Base-by-base conservation (phyloP, 2,113 vertebrate genomes). In the Coptodon rendalli region DNA sequence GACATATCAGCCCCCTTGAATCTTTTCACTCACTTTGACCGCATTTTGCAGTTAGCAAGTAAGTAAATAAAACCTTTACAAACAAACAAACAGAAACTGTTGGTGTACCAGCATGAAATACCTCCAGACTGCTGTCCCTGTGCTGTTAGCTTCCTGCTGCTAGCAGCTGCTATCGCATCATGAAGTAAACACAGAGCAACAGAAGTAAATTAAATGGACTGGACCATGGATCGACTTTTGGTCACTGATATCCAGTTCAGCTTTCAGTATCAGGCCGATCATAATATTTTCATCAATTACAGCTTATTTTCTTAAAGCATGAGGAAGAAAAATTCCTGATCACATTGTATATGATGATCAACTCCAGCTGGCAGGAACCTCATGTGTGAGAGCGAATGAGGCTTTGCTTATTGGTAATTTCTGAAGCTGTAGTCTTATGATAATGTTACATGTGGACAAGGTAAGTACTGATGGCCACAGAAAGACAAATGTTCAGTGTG, bases 171-270 rank as follows among this genome's bases (percentile, higher is more conserved):
- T 59, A 7, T 59, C 3, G 2, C 54, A 27, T 14, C 4, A 27
- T 27, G 54, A 59, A 59, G 56, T 59, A 59, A 59, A 59, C 56
- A 59, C 56, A 59, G 13, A 59, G 27, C 56, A 59, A 31, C 13
- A 17, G 56, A 59, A 59, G 0, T 59, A 29, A 31, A 59, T 16
- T 0, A 16, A 59, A 29, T 0, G 56, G 27, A 14, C 13, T 29
- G 27, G 56, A 17, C 5, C 7, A 59, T 29, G 24, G 56, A 16
- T 59, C 1, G 1, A 29, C 54, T 57, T 29, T 27, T 27, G 24
- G 22, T 29, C 54, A 57, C 56, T 59, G 56, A 29, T 59, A 59
- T 59, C 56, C 27, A 29, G 14, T 29, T 29, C 56, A 59, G 27
- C 54, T 57, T 57, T 57, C 22, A 12, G 22, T 56, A 24, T 24